Evolutionary conservation across 35 echinoderm and acorn worm species (phyloP), one percentile per base, ranked within the genome.

Genomic region (Ophioderma brevispina): DNA sequence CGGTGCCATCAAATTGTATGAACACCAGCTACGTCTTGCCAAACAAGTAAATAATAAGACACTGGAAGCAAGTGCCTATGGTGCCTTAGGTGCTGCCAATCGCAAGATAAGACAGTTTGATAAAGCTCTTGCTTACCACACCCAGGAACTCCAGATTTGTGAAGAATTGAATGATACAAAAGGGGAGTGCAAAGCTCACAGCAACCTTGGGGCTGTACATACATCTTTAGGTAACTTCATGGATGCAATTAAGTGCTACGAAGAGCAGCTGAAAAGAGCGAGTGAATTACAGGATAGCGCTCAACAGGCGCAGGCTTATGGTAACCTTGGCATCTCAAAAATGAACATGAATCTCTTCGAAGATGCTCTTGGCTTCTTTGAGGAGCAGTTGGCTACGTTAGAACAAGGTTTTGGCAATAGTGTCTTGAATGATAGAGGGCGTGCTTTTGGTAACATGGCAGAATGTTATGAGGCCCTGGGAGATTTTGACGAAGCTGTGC

Each of bases 281-380:
- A 86, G 81, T 18, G 97, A 99, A 40, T 80, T 99, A 23, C 76
- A 86, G 36, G 97, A 99, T 85, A 88, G 87, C 64, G 39, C 91
- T 55, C 84, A 95, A 28, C 93, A 99, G 77, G 93, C 97, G 76
- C 97, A 99, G 81, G 97, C 97, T 0, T 95, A 78, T 91, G 97
- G 97, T 35, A 99, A 99, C 89, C 79, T 99, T 0, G 97, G 97
- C 32, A 99, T 99, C 33, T 93, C 97, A 31, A 95, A 95, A 79
- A 99, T 99, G 97, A 99, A 99, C 36, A 95, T 99, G 97, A 91
- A 92, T 32, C 91, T 95, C 42, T 99, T 95, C 84, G 97, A 99
- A 49, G 97, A 99, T 93, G 97, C 97, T 36, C 76, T 99, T 3
- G 97, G 97, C 19, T 99, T 90, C 63, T 99, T 99, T 85, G 97